These are phyloP conservation scores for Euphonia xanthogaster DNA, from an alignment of 2,797 vertebrate species.

Conservation along the genomic window DNA sequence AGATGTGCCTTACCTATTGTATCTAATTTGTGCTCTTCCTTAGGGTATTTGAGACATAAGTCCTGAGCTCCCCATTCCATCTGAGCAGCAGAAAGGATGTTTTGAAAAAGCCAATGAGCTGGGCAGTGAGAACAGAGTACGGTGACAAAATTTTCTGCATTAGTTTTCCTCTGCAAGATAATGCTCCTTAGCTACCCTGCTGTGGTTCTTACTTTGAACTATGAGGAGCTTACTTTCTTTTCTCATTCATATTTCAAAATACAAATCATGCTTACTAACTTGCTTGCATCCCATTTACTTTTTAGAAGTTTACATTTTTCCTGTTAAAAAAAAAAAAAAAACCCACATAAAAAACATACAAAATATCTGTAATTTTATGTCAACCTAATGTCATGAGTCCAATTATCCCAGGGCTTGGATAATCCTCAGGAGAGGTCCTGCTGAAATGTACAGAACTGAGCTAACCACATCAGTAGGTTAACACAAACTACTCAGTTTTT, in stretches of 20 bases:
- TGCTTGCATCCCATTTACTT: not conserved
- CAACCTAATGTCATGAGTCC: fast-evolving
- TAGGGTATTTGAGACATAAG: not conserved
- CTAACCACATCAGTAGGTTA: not conserved
- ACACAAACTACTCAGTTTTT: not conserved
- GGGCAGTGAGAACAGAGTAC: not conserved
- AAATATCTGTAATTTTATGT: too few species aligned
- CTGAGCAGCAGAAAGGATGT: not conserved
- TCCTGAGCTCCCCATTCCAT: not conserved
- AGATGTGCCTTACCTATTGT: not conserved
- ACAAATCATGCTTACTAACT: not conserved
- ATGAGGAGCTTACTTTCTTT: not conserved
- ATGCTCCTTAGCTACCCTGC: not conserved
- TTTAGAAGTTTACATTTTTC: not conserved
- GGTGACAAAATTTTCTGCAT: not conserved
- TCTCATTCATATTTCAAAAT: not conserved
- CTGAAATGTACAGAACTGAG: not conserved
- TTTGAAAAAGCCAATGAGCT: not conserved
- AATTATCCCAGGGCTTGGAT: not conserved
- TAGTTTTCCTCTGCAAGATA: not conserved
- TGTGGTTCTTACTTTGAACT: not conserved
- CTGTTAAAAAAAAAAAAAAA: not conserved
- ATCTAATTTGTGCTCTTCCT: not conserved
- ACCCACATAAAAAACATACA: not conserved
- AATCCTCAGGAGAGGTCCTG: not conserved